Evolutionary conservation across 2,888 invertebrate species (phyloP).

Genomic region (Standfussiana lucernea): DNA sequence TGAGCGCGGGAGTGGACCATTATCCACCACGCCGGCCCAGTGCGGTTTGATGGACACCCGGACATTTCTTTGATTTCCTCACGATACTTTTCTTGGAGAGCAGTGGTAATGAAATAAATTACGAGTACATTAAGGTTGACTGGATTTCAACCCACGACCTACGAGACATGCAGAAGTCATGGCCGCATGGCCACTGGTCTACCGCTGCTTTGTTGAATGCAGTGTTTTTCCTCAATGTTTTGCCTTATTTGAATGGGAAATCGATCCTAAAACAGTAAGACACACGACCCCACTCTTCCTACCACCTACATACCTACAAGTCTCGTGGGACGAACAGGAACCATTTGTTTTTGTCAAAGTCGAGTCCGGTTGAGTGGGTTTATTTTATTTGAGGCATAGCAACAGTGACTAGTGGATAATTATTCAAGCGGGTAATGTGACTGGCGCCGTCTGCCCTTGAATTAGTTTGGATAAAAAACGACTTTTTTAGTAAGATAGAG

Average conservation of each 20-base stretch:
- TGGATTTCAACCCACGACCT: neutral
- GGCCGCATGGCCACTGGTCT: accelerated
- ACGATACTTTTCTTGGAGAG: neutral
- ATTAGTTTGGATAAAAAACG: conserved; percentile 1
- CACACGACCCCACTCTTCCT: neutral
- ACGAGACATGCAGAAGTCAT: neutral
- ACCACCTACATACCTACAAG: conserved; percentile 9
- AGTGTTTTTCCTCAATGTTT: neutral
- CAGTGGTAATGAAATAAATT: neutral
- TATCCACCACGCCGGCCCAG: neutral
- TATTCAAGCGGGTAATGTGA: conserved; percentile 51
- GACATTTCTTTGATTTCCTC: neutral
- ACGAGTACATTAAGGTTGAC: neutral
- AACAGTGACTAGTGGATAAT: conserved; percentile 47
- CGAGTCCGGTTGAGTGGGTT: neutral
- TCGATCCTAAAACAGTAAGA: neutral
- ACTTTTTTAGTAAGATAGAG: neutral
- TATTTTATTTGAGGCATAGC: conserved; percentile 27
- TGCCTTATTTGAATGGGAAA: neutral
- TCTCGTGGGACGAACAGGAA: conserved; percentile 9
- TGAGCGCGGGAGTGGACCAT: neutral
- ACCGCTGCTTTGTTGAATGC: neutral
- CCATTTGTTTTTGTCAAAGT: conserved; percentile 36
- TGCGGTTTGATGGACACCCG: neutral
- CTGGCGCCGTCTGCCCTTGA: conserved; percentile 48